Conservation (phyloP, 2,888 invertebrate species). For the Mimas tiliae region DNA sequence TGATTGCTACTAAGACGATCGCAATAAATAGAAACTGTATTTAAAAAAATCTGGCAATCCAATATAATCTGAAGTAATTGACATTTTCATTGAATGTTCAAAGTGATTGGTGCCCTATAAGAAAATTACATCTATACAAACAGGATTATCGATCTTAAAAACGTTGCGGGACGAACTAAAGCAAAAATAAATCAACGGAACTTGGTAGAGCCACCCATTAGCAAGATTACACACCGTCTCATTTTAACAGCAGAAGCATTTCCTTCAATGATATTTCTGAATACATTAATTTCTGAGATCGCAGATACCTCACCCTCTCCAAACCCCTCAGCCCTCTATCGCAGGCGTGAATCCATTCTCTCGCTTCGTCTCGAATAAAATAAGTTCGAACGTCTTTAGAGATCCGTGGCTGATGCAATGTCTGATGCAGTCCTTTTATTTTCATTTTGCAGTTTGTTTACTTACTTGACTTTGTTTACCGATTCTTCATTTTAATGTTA, state of each 20-base stretch:
- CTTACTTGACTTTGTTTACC: too few species aligned
- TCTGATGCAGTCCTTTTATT: too few species aligned
- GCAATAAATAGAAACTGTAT: not conserved
- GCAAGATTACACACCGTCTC: conserved; percentile 23
- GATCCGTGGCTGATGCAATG: not conserved
- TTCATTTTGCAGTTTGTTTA: too few species aligned
- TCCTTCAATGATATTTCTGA: conserved; percentile 39
- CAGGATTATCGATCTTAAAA: conserved; percentile 8
- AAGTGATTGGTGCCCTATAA: not conserved
- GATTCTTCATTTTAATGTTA: too few species aligned
- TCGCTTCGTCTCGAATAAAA: conserved; percentile 34
- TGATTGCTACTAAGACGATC: too few species aligned
- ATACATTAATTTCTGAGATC: conserved; percentile 43
- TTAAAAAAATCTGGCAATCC: not conserved
- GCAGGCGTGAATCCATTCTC: conserved; percentile 29
- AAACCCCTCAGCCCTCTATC: conserved; percentile 12
- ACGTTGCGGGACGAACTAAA: not conserved
- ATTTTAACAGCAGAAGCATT: conserved; percentile 19
- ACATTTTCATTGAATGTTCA: not conserved
- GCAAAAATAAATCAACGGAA: conserved; percentile 19
- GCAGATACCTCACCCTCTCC: not conserved
- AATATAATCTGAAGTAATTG: not conserved
- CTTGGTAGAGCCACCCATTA: conserved; percentile 15
- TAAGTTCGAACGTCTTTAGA: conserved; percentile 18
- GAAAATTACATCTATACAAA: not conserved